Evolutionary conservation across 2,888 invertebrate species (phyloP), one percentile per base, ranked within the genome.

Genomic region (Iselma pallidipennis): DNA sequence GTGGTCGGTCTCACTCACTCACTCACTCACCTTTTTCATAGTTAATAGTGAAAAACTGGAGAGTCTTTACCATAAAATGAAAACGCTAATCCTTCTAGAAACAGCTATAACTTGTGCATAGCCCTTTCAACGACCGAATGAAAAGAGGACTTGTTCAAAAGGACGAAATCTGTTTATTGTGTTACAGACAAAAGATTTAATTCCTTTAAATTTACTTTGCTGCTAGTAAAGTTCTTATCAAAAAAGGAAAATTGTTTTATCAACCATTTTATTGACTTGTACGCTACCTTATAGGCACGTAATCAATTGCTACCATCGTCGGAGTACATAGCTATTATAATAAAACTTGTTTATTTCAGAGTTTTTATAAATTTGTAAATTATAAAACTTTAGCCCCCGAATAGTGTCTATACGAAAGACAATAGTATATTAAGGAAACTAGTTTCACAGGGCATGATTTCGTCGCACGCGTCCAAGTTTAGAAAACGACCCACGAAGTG

Each of bases 61-160:
- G 71, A 73, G 69, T 71, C 69, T 62, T 65, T 70, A 42, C 69
- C 71, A 73, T 71, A 71, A 74, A 74, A 71, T 68, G 67, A 72
- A 42, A 74, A 73, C 70, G 71, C 71, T 74, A 74, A 74, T 74
- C 72, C 71, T 68, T 71, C 66, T 68, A 70, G 70, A 73, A 73
- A 73, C 72, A 72, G 68, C 68, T 66, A 72, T 72, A 73, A 70
- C 71, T 73, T 66, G 63, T 63, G 62, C 37, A 66, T 68, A 65
- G 65, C 67, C 58, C 53, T 60, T 67, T 66, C 61, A 58, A 59
- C 56, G 59, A 66, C 57, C 64, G 61, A 64, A 59, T 67, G n/a
- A 63, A 65, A 59, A 67, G 64, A 61, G 59, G 59, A 53, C 56
- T 56, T 55, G 59, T 59, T 56, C 59, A 57, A 61, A 66, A 61